A percentile compares a stretch with the other conserved stretches of the same genome.
Evolutionary conservation across 1,140 invertebrate genomes (phyloP).

Genomic region (Panagrolaimus sp.): DNA sequence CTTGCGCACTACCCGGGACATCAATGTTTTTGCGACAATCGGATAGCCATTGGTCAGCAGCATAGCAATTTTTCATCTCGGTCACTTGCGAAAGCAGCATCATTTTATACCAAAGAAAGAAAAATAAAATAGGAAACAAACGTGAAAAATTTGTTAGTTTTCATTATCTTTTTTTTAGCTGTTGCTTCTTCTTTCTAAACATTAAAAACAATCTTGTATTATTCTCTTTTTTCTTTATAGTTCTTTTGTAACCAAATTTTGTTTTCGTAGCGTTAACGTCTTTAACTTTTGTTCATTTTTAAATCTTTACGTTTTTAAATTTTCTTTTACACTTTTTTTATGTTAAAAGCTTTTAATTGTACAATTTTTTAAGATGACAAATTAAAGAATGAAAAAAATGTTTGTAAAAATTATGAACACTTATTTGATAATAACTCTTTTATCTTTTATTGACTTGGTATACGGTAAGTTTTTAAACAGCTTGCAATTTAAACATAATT

Average conservation of each 20-base stretch:
- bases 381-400: not conserved
- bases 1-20: not conserved
- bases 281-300: constrained; percentile 7
- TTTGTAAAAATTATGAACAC: too few relatives aligned
- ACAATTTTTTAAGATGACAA: not conserved
- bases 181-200: not conserved
- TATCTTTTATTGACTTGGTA: not conserved
- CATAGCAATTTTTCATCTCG: not conserved
- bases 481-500: not conserved
- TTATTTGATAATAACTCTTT: not conserved
- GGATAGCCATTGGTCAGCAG: too few relatives aligned
- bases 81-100: constrained; percentile 6
- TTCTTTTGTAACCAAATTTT: not conserved
- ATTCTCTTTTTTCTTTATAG: not conserved
- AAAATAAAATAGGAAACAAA: not conserved
- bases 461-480: not conserved
- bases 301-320: not conserved
- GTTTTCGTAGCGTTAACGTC: not conserved
- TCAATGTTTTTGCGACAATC: not conserved
- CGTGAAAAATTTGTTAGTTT: not conserved
- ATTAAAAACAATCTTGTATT: not conserved
- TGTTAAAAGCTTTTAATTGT: not conserved
- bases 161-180: not conserved
- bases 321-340: not conserved
- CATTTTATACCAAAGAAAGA: not conserved